These are phyloP conservation scores for Sternarchorhynchus goeldii DNA, from an alignment of 2,797 vertebrate genomes.

Conservation along the genomic window DNA sequence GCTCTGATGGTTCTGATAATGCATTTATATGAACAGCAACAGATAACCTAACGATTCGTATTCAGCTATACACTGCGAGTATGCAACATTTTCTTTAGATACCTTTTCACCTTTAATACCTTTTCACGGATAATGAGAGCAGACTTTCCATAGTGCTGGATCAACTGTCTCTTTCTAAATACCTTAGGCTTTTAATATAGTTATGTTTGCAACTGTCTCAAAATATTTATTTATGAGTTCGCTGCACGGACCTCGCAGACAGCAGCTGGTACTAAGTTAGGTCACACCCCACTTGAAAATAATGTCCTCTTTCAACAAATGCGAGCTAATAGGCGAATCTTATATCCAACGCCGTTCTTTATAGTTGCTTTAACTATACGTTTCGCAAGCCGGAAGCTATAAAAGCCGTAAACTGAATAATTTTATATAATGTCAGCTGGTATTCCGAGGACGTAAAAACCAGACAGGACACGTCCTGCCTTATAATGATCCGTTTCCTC, in stretches of 20 bases:
- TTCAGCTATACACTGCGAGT: too few relatives aligned
- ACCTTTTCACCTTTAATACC: not conserved
- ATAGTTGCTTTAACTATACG: not conserved
- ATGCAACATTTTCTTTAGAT: too few relatives aligned
- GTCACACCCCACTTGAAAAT: slow-evolving; percentile 61
- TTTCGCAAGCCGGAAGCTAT: not conserved
- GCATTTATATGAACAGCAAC: too few relatives aligned
- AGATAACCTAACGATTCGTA: too few relatives aligned
- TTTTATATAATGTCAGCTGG: not conserved
- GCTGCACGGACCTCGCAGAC: not conserved
- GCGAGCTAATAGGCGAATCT: slow-evolving; percentile 1
- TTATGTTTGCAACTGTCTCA: slow-evolving; percentile 50
- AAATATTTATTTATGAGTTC: slow-evolving; percentile 55
- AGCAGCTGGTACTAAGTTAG: slow-evolving; percentile 52
- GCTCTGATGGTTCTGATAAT: not conserved
- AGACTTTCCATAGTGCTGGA: not conserved
- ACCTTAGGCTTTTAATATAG: not conserved
- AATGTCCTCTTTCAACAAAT: slow-evolving; percentile 52
- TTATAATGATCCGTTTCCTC: not conserved
- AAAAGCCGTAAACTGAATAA: not conserved
- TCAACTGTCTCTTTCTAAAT: not conserved
- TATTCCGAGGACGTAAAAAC: not conserved
- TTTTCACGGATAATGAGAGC: not conserved
- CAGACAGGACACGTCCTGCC: not conserved
- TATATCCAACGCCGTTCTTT: not conserved